Percentiles rank a stretch among this genome's conserved stretches.
Conservation (phyloP, 2,888 invertebrate species). For the Leucophenga maculata region DNA sequence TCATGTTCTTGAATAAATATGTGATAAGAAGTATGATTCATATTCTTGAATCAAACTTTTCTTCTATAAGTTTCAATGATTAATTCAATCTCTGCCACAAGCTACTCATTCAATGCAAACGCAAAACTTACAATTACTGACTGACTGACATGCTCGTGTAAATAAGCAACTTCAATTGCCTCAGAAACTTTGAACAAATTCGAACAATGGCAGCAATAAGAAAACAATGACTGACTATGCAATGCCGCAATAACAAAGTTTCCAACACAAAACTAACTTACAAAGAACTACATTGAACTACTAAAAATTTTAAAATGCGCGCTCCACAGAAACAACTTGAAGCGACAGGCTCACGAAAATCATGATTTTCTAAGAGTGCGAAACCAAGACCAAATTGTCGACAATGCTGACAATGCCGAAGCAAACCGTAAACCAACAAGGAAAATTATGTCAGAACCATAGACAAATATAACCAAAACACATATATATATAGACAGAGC, state of each 20-base stretch:
- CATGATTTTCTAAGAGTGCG: no score
- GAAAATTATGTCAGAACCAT: constrained; percentile 18
- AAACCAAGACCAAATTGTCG: not conserved
- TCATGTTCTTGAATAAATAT: no score
- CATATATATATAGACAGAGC: no score
- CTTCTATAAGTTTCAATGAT: no score
- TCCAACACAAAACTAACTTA: not conserved
- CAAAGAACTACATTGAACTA: constrained; percentile 13
- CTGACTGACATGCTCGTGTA: no score
- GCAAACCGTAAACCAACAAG: not conserved
- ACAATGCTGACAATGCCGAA: not conserved
- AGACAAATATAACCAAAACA: constrained; percentile 16
- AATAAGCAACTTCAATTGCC: constrained; percentile 11
- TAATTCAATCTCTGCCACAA: not conserved
- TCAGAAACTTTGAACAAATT: not conserved
- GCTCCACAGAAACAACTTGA: not conserved
- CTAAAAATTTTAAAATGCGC: constrained; percentile 21
- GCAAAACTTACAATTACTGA: not conserved
- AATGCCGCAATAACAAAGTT: constrained; percentile 16
- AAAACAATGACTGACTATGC: constrained; percentile 1
- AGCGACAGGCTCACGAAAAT: no score
- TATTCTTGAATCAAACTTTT: no score
- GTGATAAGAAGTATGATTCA: no score
- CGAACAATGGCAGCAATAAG: not conserved
- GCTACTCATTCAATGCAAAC: not conserved